Base-by-base conservation (phyloP, 2,113 vertebrate species). In the Erythrocebus patas region DNA sequence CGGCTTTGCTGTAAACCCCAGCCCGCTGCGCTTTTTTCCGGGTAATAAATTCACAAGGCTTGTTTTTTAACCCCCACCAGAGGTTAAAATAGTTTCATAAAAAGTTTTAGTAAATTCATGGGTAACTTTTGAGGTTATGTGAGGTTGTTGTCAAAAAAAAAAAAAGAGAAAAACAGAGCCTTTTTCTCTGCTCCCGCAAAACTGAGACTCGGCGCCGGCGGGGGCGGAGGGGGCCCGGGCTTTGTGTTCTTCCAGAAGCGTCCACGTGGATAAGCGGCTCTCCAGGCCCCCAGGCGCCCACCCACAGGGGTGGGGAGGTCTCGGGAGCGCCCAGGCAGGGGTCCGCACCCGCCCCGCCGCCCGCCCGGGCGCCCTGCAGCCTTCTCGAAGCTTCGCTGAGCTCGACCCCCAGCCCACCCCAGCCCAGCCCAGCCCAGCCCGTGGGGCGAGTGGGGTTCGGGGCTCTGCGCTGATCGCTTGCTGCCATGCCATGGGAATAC, bases 81-180 rank as follows among this genome's bases (percentile, higher is more conserved):
- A 97, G 98, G 98, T 97, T 98, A 96, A 89, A 96, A 90, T 66
- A 93, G 95, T 98, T 98, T 98, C 93, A 98, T 96, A 93, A 96
- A 97, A 93, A 97, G 95, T 98, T 98, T 98, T 96, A 95, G 97
- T 98, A 95, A 97, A 97, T 96, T 98, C 97, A 97, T 93, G 92
- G 97, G 9, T 95, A 98, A 98, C 97, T 98, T 98, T 96, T 80
- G 97, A 98, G 98, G 97, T 98, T 97, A 98, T 98, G 66, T 96
- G 95, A 98, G 98, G 97, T 82, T 95, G 95, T 95, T 93, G 80
- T 90, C 64, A 91, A 50, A 50, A 84, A 75, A 83, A 94, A 88
- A 92, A 86, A 84, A 86, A 50, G 1, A 40, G 81, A 89, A 8
- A 89, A 90, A 85, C 76, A 96, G 75, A 97, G 84, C 83, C 17